Percentiles rank a stretch among this genome's conserved stretches.
Conservation (phyloP, 2,113 vertebrate species). For the Hippocampus abdominalis region DNA sequence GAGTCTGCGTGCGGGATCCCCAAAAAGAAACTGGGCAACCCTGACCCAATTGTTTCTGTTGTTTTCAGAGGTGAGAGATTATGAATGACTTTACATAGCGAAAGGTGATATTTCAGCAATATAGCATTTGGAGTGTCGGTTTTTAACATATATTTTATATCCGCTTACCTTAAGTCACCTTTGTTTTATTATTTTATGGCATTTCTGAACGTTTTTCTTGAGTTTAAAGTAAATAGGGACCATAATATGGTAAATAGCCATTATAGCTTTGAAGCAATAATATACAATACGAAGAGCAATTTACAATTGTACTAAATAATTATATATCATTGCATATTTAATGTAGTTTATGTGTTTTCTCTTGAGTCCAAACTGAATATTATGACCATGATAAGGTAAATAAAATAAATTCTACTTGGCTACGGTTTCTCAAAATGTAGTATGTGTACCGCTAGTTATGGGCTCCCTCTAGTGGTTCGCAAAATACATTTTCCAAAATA, state of each 20-base stretch:
- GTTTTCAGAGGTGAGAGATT: constrained; percentile 86
- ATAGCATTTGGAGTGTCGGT: neutral
- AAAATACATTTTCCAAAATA: neutral
- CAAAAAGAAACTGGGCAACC: constrained; percentile 87
- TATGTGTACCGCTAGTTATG: neutral
- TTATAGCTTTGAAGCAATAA: too few relatives aligned
- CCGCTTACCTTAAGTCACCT: neutral
- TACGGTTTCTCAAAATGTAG: neutral
- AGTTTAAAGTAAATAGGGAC: too few relatives aligned
- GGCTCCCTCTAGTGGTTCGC: neutral
- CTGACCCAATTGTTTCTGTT: constrained; percentile 85
- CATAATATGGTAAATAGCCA: too few relatives aligned
- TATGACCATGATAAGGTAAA: constrained; percentile 3
- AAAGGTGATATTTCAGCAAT: neutral
- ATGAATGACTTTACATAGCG: neutral
- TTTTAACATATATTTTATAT: neutral
- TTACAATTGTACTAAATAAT: too few relatives aligned
- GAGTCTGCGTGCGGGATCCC: constrained; percentile 87
- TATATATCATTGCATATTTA: neutral
- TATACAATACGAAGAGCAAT: too few relatives aligned
- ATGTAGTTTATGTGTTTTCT: neutral
- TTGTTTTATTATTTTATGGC: neutral
- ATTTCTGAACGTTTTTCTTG: neutral
- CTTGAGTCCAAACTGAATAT: neutral
- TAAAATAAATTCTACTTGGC: neutral